A percentile compares a stretch with the other conserved stretches of the same genome.
Conservation (phyloP, 2,797 vertebrate genomes). For the Anas capensis region DNA sequence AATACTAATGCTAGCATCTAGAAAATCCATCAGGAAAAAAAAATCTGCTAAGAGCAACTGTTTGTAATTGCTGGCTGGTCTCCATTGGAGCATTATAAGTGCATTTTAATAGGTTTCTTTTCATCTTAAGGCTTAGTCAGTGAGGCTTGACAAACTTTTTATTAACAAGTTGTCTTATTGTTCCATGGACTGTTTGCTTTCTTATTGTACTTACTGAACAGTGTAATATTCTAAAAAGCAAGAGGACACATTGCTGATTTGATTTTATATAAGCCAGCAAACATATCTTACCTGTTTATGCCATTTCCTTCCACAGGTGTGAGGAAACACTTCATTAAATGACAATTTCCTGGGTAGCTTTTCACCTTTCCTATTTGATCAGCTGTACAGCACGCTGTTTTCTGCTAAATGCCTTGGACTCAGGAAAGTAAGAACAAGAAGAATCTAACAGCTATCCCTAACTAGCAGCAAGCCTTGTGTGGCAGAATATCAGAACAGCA, state of each 20-base stretch:
- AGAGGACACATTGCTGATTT: conserved; percentile 1
- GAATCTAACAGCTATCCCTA: conserved; percentile 11
- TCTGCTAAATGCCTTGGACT: conserved; percentile 4
- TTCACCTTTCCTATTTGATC: background rate
- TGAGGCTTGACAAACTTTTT: background rate
- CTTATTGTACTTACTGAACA: conserved; percentile 25
- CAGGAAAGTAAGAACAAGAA: background rate
- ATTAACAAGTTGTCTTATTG: background rate
- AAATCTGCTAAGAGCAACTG: background rate
- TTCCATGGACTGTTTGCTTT: conserved; percentile 51
- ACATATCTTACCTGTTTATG: conserved; percentile 49
- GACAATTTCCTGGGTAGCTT: conserved; percentile 27
- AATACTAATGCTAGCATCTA: background rate
- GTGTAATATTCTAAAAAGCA: conserved; percentile 42
- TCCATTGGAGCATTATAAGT: background rate
- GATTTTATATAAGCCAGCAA: conserved; percentile 47
- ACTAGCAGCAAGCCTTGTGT: conserved; percentile 11
- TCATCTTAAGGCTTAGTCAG: background rate
- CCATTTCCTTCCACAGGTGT: conserved; percentile 27
- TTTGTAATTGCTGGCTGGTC: background rate
- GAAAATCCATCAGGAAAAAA: background rate
- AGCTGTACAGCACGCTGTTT: background rate
- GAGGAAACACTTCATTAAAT: conserved; percentile 53
- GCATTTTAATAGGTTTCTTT: background rate
- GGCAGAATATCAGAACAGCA: background rate